A percentile compares a stretch with the other conserved stretches of the same genome.
These are phyloP conservation scores for Stylophora pistillata DNA, from an alignment of 64 coral and sea anemone genomes.

Conservation along the genomic window DNA sequence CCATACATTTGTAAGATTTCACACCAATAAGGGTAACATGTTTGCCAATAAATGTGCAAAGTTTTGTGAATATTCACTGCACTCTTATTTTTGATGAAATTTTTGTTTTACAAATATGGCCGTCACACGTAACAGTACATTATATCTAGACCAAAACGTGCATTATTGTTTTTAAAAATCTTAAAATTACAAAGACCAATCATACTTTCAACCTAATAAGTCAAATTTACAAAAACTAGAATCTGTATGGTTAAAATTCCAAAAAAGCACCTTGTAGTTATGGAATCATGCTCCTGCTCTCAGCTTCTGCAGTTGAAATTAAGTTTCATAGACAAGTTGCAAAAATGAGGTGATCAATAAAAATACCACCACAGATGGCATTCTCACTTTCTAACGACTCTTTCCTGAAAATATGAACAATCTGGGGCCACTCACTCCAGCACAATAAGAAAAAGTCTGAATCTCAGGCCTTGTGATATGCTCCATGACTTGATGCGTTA, in stretches of 20 bases:
- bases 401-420: too few relatives aligned
- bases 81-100: too few relatives aligned
- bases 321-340: background rate
- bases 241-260: conserved; percentile 1
- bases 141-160: background rate
- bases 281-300: background rate
- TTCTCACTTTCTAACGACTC: too few relatives aligned
- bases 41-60: conserved; percentile 9
- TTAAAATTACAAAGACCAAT: too few relatives aligned
- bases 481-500: too few relatives aligned
- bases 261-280: background rate
- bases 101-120: conserved; percentile 12
- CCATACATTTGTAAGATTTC: background rate
- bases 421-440: too few relatives aligned
- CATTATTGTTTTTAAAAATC: background rate
- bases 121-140: conserved; percentile 11
- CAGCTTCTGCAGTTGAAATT: background rate
- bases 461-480: too few relatives aligned
- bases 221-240: too few relatives aligned
- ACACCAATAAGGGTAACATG: background rate
- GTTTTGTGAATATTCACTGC: background rate
- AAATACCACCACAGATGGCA: background rate
- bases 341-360: background rate
- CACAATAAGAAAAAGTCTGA: too few relatives aligned
- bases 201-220: too few relatives aligned